phyloP scores from a whole-genome alignment of 2,113 vertebrate genomes.

The Pseudorectes ferrugineus region DNA sequence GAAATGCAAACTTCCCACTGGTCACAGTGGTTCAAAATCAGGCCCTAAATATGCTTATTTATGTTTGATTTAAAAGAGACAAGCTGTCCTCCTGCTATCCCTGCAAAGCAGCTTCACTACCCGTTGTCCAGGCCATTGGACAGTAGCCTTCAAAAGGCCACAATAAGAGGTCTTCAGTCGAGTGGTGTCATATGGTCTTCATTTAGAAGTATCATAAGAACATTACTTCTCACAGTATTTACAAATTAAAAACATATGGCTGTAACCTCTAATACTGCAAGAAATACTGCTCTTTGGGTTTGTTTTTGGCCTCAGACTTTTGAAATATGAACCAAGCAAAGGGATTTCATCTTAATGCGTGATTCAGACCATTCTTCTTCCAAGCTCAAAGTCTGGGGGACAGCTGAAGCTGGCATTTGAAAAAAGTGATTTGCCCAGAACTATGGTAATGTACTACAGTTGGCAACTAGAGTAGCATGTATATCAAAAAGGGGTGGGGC shows the following conservation, averaged over 20 bases:
- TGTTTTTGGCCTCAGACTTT: conserved; percentile 53
- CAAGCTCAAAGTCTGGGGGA: not conserved
- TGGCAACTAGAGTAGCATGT: not conserved
- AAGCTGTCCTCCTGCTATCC: not conserved
- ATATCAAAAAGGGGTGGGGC: conserved; percentile 1
- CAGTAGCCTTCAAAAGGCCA: conserved; percentile 51
- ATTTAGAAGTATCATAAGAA: conserved; percentile 73
- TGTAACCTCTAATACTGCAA: conserved; percentile 64
- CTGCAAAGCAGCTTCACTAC: not conserved
- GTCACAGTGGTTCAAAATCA: not conserved
- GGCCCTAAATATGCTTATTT: not conserved
- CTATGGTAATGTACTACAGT: not conserved
- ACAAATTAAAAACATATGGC: conserved; percentile 73
- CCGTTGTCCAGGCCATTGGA: conserved; percentile 7
- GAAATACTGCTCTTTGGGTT: conserved; percentile 61
- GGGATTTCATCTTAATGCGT: conserved; percentile 58
- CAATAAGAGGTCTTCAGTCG: conserved; percentile 26
- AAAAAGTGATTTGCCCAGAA: conserved; percentile 25
- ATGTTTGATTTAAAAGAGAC: not conserved
- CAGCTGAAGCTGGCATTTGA: not conserved
- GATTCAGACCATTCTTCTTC: conserved; percentile 60
- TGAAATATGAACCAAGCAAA: conserved; percentile 68
- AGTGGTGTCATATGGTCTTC: conserved; percentile 67
- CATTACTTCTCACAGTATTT: conserved; percentile 73
- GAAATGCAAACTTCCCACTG: not conserved